Conservation (phyloP, 2,797 vertebrate genomes). For the Falco berigora region DNA sequence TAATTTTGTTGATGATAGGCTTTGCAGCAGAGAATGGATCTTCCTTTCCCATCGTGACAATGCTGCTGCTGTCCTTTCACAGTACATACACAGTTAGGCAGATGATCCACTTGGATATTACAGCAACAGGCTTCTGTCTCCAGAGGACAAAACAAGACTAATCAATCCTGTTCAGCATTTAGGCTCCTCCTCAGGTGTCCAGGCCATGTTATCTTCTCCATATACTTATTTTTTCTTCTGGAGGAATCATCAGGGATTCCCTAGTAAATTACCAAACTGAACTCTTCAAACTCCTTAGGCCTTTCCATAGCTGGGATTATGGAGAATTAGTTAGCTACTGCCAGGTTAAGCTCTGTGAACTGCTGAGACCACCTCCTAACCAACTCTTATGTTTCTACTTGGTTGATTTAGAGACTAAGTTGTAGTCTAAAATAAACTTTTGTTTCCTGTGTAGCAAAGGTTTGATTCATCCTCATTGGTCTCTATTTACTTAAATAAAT, state of each 20-base stretch:
- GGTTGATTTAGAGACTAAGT: not conserved
- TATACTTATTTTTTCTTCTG: not conserved
- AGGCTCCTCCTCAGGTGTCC: not conserved
- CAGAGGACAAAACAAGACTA: not conserved
- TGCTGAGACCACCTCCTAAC: not conserved
- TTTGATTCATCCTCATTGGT: not conserved
- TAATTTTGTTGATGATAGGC: not conserved
- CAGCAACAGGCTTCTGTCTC: not conserved
- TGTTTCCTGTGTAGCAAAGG: not conserved
- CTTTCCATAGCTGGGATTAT: not conserved
- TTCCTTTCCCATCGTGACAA: not conserved
- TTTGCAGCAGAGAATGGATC: not conserved
- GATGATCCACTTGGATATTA: not conserved
- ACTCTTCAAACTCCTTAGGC: not conserved
- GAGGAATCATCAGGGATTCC: not conserved
- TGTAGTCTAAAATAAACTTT: not conserved
- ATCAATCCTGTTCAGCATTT: not conserved
- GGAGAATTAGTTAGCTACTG: not conserved
- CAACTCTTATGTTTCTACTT: not conserved
- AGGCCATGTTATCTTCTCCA: not conserved
- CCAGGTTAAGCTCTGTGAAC: not conserved
- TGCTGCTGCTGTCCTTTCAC: not conserved
- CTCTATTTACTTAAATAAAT: not conserved
- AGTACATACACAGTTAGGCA: not conserved
- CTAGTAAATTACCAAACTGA: not conserved